Percentiles rank a stretch among this genome's conserved stretches.
Conservation (phyloP, 2,113 vertebrate species). For the Callochromis pleurospilus region DNA sequence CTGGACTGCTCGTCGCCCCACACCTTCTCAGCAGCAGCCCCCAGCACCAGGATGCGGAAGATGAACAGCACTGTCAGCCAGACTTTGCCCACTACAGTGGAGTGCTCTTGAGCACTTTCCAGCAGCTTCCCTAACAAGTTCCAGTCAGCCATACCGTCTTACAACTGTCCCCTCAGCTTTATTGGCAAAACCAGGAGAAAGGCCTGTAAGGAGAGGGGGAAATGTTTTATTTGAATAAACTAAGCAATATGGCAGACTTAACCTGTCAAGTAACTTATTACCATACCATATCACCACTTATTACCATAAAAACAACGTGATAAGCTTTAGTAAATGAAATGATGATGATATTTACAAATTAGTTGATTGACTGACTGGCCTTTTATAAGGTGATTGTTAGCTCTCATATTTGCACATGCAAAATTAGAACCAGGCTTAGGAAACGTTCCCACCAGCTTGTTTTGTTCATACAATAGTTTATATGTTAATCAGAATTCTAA, state of each 20-base stretch:
- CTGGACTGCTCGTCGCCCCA: constrained; percentile 84
- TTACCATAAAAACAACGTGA: background rate
- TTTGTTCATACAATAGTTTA: background rate
- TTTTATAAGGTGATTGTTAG: background rate
- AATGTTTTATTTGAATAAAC: background rate
- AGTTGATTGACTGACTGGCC: background rate
- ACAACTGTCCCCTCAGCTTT: background rate
- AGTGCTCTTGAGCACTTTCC: constrained; percentile 84
- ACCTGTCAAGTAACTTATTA: background rate
- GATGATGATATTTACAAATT: background rate
- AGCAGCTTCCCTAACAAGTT: constrained; percentile 81
- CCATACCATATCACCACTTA: background rate
- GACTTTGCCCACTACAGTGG: constrained; percentile 83
- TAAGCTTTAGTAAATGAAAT: background rate
- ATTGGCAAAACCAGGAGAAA: constrained; percentile 9
- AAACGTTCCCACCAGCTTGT: background rate
- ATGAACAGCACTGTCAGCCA: constrained; percentile 86
- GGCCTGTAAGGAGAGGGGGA: constrained; percentile 1
- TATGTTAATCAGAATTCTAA: background rate
- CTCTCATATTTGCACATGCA: background rate
- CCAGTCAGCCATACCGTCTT: constrained; percentile 80
- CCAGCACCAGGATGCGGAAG: constrained; percentile 84
- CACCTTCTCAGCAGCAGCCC: constrained; percentile 80
- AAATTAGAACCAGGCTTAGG: background rate
- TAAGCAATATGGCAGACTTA: background rate